Base-by-base conservation (phyloP, 2,113 vertebrate species). In the Oplegnathus fasciatus region DNA sequence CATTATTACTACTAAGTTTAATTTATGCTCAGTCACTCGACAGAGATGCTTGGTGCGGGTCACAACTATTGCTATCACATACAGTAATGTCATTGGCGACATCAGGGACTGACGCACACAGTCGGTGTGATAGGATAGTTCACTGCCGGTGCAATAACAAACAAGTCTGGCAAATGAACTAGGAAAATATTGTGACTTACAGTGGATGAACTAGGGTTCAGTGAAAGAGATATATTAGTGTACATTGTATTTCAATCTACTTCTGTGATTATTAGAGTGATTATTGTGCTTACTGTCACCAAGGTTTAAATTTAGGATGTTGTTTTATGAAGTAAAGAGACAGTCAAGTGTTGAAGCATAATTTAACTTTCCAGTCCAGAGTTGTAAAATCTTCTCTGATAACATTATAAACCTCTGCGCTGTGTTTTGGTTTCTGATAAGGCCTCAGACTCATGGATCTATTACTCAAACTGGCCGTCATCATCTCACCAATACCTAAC, bases 51-150 rank as follows among this genome's bases (percentile, higher is more conserved):
- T 68, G 32, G 24, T 52, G 3, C 5, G 2, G 9, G 57, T 70
- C 40, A 48, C 57, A 22, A 6, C 42, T 58, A 58, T 24, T 34
- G n/a, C 48, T 54, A 34, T 54, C 62, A 44, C 30, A 54, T 60
- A 68, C 52, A 30, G 22, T 30, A 52, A 82, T 13, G 26, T 82
- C 79, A 68, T 3, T 15, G 40, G 20, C 4, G 44, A 48, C 69
- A 78, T 84, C 69, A 74, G 54, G 26, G 42, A 34, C n/a, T 72
- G 66, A 82, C 30, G 55, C 34, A 58, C 30, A 46, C 15, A 11
- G 22, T 22, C 24, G 74, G 62, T 22, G 79, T 55, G 85, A 72
- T 3, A 26, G 76, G 57, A 30, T 5, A 34, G 61, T 67, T 55
- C 34, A 68, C 10, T 22, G 66, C 26, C 20, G 7, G 11, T 32